These are phyloP conservation scores for Theristus sp. DNA, from an alignment of 2,888 invertebrate species.

Conservation along the genomic window DNA sequence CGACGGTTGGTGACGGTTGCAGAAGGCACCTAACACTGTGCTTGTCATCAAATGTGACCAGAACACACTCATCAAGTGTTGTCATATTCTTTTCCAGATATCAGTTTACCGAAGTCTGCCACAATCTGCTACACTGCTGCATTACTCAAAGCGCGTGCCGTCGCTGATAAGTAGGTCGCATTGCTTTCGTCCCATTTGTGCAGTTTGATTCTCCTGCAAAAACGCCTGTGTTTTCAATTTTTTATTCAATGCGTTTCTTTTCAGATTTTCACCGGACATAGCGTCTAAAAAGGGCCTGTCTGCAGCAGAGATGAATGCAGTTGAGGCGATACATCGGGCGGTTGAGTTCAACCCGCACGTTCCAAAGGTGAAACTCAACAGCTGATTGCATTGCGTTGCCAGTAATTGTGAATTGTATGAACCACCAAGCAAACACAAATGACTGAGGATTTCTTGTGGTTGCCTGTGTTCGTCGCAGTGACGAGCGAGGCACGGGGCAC, in stretches of 20 bases:
- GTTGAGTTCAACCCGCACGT: constrained; percentile 96
- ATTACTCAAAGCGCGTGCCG: constrained; percentile 56
- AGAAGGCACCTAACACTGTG: not conserved
- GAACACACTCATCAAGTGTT: not conserved
- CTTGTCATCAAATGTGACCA: not conserved
- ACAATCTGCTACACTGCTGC: constrained; percentile 86
- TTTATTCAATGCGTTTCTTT: no score
- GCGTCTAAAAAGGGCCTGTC: constrained; percentile 63
- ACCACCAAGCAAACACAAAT: no score
- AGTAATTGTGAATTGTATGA: no score
- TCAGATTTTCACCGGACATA: constrained; percentile 59
- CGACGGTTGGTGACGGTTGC: constrained; percentile 49
- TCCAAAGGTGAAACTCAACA: constrained; percentile 49
- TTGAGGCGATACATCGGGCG: constrained; percentile 80
- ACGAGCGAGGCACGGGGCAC: no score
- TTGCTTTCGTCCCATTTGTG: no score
- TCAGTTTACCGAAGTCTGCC: constrained; percentile 78
- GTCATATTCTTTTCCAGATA: constrained; percentile 41
- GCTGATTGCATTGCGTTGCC: not conserved
- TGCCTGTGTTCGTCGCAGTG: not conserved
- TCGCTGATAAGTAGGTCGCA: constrained; percentile 24
- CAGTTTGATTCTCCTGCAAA: no score
- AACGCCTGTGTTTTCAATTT: no score
- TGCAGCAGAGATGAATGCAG: constrained; percentile 71
- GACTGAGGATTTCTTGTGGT: not conserved